Evolutionary conservation across 2,797 vertebrate genomes (phyloP).

Genomic region (Rhyacichthys aspro): DNA sequence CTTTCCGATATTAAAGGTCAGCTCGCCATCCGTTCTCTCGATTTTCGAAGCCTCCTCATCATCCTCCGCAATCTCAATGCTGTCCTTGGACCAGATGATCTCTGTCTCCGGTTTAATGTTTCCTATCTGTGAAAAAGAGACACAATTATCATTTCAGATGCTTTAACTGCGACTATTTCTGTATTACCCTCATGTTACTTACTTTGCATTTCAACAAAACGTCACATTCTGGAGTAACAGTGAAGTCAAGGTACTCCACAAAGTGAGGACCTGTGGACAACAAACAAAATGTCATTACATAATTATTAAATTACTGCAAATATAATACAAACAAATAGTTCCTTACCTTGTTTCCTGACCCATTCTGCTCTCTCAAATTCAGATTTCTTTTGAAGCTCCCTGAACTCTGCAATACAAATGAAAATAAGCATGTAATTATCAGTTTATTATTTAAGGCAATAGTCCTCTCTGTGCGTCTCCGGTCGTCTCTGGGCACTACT

Average conservation of each 20-base stretch:
- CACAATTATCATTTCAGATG: background rate
- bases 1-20: constrained; percentile 96
- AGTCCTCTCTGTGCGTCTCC: background rate
- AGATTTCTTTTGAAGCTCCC: constrained; percentile 92
- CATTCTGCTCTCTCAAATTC: constrained; percentile 96
- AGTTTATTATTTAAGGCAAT: too few relatives aligned
- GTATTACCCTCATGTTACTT: constrained; percentile 45
- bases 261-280: constrained; percentile 92
- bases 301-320: background rate
- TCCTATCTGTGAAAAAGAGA: constrained; percentile 83
- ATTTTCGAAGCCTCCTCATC: constrained; percentile 90
- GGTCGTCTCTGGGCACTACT: background rate
- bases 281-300: constrained; percentile 6
- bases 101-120: constrained; percentile 92
- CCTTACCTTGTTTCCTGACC: constrained; percentile 95
- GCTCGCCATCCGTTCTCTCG: constrained; percentile 83
- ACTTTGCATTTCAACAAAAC: constrained; percentile 96
- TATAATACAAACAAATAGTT: background rate
- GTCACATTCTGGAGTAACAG: constrained; percentile 91
- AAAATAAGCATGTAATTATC: background rate
- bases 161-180: background rate
- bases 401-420: constrained; percentile 85
- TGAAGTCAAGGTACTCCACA: constrained; percentile 92
- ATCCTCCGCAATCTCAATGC: constrained; percentile 89
- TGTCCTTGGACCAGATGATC: constrained; percentile 94